These are phyloP conservation scores for Pinctada fucata DNA, from an alignment of 2,888 invertebrate species.

Conservation along the genomic window DNA sequence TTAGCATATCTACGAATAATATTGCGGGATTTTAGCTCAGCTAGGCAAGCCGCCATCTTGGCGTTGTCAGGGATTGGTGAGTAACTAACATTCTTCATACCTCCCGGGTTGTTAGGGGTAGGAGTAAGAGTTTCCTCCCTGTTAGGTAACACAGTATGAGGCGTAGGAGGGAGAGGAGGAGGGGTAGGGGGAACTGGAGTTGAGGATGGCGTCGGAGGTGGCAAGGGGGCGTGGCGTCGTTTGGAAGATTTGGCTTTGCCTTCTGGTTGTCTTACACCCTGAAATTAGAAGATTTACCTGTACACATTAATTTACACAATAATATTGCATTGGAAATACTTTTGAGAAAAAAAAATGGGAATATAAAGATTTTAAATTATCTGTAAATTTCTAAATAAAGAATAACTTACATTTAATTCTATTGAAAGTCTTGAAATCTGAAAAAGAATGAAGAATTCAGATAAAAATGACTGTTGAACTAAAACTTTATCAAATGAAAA, in stretches of 20 bases:
- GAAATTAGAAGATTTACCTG: not conserved
- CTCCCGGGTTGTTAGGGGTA: not conserved
- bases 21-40: not conserved
- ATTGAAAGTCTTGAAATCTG: conserved; percentile 17
- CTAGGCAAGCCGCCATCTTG: not conserved
- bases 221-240: conserved; percentile 7
- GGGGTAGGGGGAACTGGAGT: not conserved
- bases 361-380: too few species aligned
- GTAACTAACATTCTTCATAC: not conserved
- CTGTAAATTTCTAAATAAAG: too few species aligned
- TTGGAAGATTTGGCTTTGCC: conserved; percentile 5
- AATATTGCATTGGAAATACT: too few species aligned
- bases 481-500: too few species aligned
- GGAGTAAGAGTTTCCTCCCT: not conserved
- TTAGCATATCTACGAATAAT: too few species aligned
- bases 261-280: not conserved
- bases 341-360: too few species aligned
- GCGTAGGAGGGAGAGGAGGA: not conserved
- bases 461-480: too few species aligned
- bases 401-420: conserved; percentile 24
- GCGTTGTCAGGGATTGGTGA: not conserved
- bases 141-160: not conserved
- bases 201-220: not conserved
- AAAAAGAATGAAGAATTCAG: conserved; percentile 11
- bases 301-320: too few species aligned